A percentile compares a stretch with the other conserved stretches of the same genome.
Evolutionary conservation across 1,140 invertebrate genomes (phyloP).

Genomic region (Dendroctonus valens): DNA sequence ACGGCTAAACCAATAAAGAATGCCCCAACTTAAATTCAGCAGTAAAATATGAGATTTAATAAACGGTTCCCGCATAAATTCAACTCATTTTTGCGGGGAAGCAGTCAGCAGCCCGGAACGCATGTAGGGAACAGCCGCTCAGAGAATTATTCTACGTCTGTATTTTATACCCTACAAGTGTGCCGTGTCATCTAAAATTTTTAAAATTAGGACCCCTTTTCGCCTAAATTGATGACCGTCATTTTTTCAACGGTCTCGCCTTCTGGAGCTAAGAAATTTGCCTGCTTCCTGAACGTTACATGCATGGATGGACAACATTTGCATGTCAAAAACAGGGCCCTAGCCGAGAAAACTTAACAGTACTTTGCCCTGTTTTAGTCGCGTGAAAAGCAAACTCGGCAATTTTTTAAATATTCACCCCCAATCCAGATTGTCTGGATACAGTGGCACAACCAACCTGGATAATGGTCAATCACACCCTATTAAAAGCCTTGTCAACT

Average conservation of each 20-base stretch:
- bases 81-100: conserved; percentile 25
- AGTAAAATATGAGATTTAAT: conserved; percentile 34
- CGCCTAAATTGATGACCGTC: conserved; percentile 14
- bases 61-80: conserved; percentile 32
- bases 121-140: conserved; percentile 31
- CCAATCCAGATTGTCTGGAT: no score
- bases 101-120: conserved; percentile 13
- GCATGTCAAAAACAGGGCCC: no score
- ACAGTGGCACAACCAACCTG: no score
- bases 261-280: no score
- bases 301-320: not conserved
- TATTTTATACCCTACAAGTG: conserved; percentile 34
- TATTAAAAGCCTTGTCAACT: not conserved
- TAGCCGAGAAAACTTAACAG: no score
- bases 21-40: conserved; percentile 22
- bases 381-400: no score
- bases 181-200: conserved; percentile 33
- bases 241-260: conserved; percentile 13
- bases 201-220: conserved; percentile 31
- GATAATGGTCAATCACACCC: not conserved
- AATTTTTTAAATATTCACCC: no score
- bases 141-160: conserved; percentile 31
- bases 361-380: no score
- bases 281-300: no score
- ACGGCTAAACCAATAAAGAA: conserved; percentile 27